Evolutionary conservation across 2,113 vertebrate species (phyloP), one percentile per base, ranked within the genome.

Genomic region (Numida meleagris): DNA sequence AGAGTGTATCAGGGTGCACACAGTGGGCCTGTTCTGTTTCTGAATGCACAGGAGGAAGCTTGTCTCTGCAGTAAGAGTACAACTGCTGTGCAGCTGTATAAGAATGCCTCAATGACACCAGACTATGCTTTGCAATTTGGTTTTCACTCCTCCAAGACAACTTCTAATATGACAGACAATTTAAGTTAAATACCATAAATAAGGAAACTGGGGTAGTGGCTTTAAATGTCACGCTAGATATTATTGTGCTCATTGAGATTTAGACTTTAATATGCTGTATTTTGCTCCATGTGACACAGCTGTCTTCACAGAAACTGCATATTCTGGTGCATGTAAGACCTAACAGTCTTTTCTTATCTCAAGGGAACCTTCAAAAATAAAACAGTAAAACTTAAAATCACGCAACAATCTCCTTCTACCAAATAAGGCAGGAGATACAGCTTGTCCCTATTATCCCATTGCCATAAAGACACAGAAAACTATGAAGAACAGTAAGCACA

Each of bases 141-240:
- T 95, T 90, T 95, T 94, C 33, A 86, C 82, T 94, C 94, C 96
- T 97, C 94, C 88, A 95, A 97, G 90, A 91, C 83, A 36, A 58
- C 50, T 94, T 95, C 95, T 95, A 95, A 96, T 85, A 88, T 27
- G 33, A 92, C 94, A 96, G 97, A 97, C 95, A 94, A 96, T 96
- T 96, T 89, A 95, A 88, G 67, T 84, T 96, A 95, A 96, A 93
- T 23, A 88, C 62, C 95, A 90, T 97, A 94, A 97, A 94, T 2
- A 77, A 51, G 84, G 90, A 80, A 96, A 90, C 77, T 68, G 79
- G 73, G 62, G 86, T 71, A 96, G 94, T 33, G 27, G 94, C 96
- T 97, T 93, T 70, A 83, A 83, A 95, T 96, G 96, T 94, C 96
- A 96, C 63, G 31, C 90, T 86, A 96, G 94, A 96, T 89, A 42